A percentile compares a stretch with the other conserved stretches of the same genome.
Evolutionary conservation across 2,888 invertebrate genomes (phyloP).

Genomic region (Oligia fasciuncula): DNA sequence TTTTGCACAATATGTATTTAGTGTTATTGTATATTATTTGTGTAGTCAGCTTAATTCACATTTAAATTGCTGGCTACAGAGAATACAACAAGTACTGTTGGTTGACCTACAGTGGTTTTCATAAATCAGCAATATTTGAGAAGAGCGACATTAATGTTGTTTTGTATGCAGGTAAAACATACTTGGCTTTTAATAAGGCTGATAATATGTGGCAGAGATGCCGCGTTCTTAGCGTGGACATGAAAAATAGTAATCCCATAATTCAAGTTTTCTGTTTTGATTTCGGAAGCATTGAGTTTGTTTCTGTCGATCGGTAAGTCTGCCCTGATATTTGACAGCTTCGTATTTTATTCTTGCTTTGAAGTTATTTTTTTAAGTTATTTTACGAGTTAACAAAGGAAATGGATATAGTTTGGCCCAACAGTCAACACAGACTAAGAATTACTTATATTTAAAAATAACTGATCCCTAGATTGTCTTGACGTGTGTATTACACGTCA

Average conservation of each 20-base stretch:
- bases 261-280: constrained; percentile 91
- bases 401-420: neutral
- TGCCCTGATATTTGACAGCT: neutral
- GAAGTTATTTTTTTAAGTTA: neutral
- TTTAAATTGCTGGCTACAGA: neutral
- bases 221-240: constrained; percentile 83
- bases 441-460: neutral
- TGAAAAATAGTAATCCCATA: constrained; percentile 70
- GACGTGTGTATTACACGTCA: no score
- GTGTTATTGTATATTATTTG: neutral
- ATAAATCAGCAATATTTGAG: neutral
- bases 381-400: neutral
- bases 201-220: constrained; percentile 93
- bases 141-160: constrained; percentile 3
- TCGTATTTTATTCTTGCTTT: neutral
- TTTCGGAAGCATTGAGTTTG: constrained; percentile 89
- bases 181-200: constrained; percentile 89
- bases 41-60: constrained; percentile 9
- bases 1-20: neutral
- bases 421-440: neutral
- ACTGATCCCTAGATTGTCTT: no score
- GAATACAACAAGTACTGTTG: neutral
- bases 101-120: neutral
- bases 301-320: constrained; percentile 87
- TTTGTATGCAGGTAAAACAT: constrained; percentile 89